A percentile compares a stretch with the other conserved stretches of the same genome.
phyloP scores from a whole-genome alignment of 2,888 invertebrate species.

The Xylocampa areola region DNA sequence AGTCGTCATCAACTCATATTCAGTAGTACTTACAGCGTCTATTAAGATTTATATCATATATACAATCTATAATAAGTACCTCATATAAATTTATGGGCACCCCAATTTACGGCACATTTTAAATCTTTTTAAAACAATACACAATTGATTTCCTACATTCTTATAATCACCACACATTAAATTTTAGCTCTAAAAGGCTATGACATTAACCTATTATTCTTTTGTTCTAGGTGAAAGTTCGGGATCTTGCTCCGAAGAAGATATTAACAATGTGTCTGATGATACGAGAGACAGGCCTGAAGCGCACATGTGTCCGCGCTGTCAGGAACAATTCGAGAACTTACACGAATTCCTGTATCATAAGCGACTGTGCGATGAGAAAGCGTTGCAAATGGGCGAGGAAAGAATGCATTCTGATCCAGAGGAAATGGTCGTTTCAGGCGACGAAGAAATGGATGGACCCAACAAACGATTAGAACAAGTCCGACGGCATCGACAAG shows the following conservation, averaged over 20 bases:
- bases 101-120: conserved; percentile 5
- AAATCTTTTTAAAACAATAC: too few relatives aligned
- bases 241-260: conserved; percentile 92
- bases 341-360: conserved; percentile 91
- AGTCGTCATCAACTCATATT: neutral
- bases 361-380: conserved; percentile 90
- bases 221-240: conserved; percentile 92
- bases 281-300: conserved; percentile 84
- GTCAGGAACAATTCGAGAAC: conserved; percentile 91
- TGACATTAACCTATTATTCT: conserved; percentile 50
- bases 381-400: conserved; percentile 91
- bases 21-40: neutral
- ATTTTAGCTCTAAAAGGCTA: conserved; percentile 6
- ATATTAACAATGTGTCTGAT: conserved; percentile 85
- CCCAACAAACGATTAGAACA: conserved; percentile 92
- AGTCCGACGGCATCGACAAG: conserved; percentile 93
- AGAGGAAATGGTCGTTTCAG: conserved; percentile 93
- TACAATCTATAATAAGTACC: neutral
- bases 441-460: conserved; percentile 92
- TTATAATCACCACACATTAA: conserved; percentile 4
- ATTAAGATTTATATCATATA: neutral
- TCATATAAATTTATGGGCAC: neutral
- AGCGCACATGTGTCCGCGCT: conserved; percentile 91
- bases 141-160: neutral
- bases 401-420: conserved; percentile 92